Conservation (phyloP, 2,888 invertebrate species). For the Agonopterix alstromeriana region DNA sequence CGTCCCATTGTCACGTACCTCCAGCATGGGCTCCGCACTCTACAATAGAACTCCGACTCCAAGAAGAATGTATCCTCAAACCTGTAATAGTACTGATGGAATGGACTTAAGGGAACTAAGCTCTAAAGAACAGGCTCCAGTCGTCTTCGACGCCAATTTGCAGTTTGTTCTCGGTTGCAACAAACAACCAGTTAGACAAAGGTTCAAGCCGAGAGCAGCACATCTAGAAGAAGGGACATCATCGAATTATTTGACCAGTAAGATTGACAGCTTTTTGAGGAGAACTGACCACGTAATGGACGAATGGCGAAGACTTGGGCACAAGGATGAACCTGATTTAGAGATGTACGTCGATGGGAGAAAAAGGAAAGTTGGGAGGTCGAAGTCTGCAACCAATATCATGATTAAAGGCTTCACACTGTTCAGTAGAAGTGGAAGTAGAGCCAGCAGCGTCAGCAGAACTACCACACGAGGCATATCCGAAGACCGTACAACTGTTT, state of each 20-base stretch:
- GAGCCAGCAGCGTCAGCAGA: slow-evolving; percentile 74
- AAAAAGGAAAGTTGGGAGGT: slow-evolving; percentile 73
- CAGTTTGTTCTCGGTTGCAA: slow-evolving; percentile 87
- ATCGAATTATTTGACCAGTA: slow-evolving; percentile 84
- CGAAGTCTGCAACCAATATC: slow-evolving; percentile 87
- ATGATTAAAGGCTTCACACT: slow-evolving; percentile 89
- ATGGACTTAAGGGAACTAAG: slow-evolving; percentile 77
- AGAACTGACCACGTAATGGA: slow-evolving; percentile 93
- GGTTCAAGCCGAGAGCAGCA: slow-evolving; percentile 84
- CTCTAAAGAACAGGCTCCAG: slow-evolving; percentile 84
- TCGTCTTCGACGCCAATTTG: slow-evolving; percentile 88
- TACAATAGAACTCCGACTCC: slow-evolving; percentile 74
- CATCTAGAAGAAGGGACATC: slow-evolving; percentile 86
- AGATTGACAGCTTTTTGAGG: slow-evolving; percentile 87
- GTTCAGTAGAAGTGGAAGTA: slow-evolving; percentile 72
- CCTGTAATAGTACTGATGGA: slow-evolving; percentile 57
- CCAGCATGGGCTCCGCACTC: slow-evolving; percentile 56
- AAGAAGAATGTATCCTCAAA: slow-evolving; percentile 82
- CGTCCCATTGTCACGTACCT: slow-evolving; percentile 58
- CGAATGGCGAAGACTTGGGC: slow-evolving; percentile 87
- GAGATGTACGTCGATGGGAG: slow-evolving; percentile 45
- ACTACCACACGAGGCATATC: slow-evolving; percentile 72
- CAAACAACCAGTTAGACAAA: slow-evolving; percentile 81
- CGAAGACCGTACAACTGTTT: slow-evolving; percentile 80
- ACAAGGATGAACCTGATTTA: slow-evolving; percentile 69